phyloP scores from a whole-genome alignment of 2,797 vertebrate species.

The Parauchenoglanis ngamensis region DNA sequence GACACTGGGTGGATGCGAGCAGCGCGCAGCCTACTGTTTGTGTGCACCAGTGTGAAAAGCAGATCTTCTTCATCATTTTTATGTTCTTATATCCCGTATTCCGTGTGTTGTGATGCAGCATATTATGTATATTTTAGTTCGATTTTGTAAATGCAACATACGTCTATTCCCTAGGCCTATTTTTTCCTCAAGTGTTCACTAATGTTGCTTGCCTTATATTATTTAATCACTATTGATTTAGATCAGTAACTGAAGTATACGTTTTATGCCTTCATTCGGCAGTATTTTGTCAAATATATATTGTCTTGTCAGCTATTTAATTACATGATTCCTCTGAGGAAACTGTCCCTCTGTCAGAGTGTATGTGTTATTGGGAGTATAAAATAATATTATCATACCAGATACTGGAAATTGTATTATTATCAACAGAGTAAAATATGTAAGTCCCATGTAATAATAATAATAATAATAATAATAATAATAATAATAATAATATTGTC shows the following conservation, averaged over 20 bases:
- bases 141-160: background rate
- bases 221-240: background rate
- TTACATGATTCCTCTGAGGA: background rate
- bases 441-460: background rate
- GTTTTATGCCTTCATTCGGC: background rate
- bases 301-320: background rate
- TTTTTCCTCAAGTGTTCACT: background rate
- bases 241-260: background rate
- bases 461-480: background rate
- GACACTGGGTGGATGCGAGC: conserved; percentile 64
- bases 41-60: conserved; percentile 49
- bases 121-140: background rate
- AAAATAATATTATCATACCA: background rate
- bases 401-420: background rate
- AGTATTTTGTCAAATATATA: background rate
- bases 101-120: background rate
- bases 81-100: background rate
- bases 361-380: background rate
- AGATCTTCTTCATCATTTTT: conserved; percentile 1
- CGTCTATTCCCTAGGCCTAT: background rate
- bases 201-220: background rate
- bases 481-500: background rate
- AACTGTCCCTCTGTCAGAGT: conserved; percentile 10
- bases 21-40: conserved; percentile 58
- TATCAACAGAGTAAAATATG: background rate